Evolutionary conservation across 2,888 invertebrate species (phyloP).

Genomic region (Drosophila anceps): DNA sequence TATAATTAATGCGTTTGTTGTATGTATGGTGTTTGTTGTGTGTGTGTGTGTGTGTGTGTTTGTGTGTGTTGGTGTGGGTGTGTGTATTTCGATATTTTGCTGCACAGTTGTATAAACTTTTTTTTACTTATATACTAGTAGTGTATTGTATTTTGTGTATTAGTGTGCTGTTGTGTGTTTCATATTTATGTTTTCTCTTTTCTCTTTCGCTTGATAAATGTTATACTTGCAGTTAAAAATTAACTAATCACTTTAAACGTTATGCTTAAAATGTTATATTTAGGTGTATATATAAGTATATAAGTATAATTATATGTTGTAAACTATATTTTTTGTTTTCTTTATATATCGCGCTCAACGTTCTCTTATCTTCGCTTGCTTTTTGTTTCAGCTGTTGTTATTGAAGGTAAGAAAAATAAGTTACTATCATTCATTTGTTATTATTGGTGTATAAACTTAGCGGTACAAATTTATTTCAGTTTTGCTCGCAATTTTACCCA

Average conservation of each 20-base stretch:
- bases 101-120: conserved; percentile 56
- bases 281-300: conserved; percentile 63
- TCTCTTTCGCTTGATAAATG: conserved; percentile 50
- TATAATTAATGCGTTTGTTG: conserved; percentile 76
- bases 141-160: conserved; percentile 33
- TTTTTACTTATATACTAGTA: conserved; percentile 53
- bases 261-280: conserved; percentile 62
- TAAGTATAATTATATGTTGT: conserved; percentile 62
- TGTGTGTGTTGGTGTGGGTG: conserved; percentile 32
- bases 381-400: conserved; percentile 35
- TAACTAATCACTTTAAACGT: conserved; percentile 70
- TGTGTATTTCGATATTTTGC: conserved; percentile 65
- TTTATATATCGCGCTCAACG: conserved; percentile 36
- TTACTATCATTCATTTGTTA: conserved; percentile 69
- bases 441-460: conserved; percentile 65
- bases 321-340: conserved; percentile 47
- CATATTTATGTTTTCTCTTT: conserved; percentile 32
- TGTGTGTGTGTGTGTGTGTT: no score
- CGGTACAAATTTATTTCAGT: conserved; percentile 52
- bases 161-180: conserved; percentile 28
- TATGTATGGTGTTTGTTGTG: conserved; percentile 38
- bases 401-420: conserved; percentile 67
- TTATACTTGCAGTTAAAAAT: conserved; percentile 70
- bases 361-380: conserved; percentile 36
- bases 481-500: conserved; percentile 56